A percentile compares a stretch with the other conserved stretches of the same genome.
Evolutionary conservation across 2,888 invertebrate genomes (phyloP).

Genomic region (Melanotus villosus): DNA sequence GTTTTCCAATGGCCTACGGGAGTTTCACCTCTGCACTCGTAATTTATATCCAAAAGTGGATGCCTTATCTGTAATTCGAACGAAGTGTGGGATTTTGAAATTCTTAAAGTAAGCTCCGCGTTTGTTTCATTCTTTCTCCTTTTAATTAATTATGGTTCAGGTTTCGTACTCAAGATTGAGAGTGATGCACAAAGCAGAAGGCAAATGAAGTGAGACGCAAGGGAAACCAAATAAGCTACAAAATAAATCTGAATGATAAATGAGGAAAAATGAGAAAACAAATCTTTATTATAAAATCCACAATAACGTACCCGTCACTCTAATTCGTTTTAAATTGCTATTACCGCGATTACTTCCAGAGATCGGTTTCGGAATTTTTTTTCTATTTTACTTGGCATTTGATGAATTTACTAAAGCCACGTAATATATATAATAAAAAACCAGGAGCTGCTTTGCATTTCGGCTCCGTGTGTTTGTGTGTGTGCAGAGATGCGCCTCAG

Average conservation of each 20-base stretch:
- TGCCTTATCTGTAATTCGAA: constrained; percentile 2
- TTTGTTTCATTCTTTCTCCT: constrained; percentile 20
- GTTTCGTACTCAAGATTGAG: constrained; percentile 2
- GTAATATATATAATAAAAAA: background rate
- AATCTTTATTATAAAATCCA: constrained; percentile 13
- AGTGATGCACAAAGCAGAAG: background rate
- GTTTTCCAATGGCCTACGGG: constrained; percentile 23
- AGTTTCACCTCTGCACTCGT: constrained; percentile 12
- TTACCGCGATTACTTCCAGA: background rate
- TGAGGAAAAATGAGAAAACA: constrained; percentile 10
- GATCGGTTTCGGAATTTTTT: no score
- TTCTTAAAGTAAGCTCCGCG: background rate
- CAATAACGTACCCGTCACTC: background rate
- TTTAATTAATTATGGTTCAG: constrained; percentile 23
- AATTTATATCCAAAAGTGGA: constrained; percentile 28
- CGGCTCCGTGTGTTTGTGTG: background rate
- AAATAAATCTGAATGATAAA: constrained; percentile 20
- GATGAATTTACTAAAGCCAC: no score
- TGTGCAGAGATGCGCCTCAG: background rate
- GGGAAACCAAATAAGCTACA: background rate
- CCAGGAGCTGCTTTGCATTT: background rate
- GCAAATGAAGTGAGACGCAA: background rate
- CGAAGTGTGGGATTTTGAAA: constrained; percentile 20
- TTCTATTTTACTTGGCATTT: no score
- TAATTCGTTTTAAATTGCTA: background rate